These are phyloP conservation scores for Rhagophthalmus giganteus DNA, from an alignment of 2,888 invertebrate species.

Conservation along the genomic window DNA sequence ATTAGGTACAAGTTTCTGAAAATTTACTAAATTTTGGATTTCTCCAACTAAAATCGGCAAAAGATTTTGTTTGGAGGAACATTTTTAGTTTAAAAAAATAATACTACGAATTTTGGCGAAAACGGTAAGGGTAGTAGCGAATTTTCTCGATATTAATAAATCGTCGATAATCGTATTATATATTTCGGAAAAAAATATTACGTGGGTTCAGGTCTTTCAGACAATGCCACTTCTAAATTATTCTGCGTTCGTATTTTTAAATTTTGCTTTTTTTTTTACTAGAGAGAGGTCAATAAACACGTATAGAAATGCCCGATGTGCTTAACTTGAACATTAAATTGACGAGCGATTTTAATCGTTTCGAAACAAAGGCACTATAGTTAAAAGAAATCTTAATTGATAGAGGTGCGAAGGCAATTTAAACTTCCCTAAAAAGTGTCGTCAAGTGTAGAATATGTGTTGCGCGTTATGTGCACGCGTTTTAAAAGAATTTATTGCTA, in stretches of 20 bases:
- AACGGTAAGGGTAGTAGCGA: no score
- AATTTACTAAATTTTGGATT: no score
- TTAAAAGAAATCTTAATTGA: conserved; percentile 9
- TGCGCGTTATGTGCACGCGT: conserved; percentile 9
- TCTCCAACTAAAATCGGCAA: no score
- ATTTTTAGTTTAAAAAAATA: no score
- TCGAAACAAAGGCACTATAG: neutral
- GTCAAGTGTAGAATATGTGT: conserved; percentile 10
- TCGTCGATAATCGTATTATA: no score
- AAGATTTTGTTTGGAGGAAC: no score
- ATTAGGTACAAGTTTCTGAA: no score
- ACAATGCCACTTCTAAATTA: no score
- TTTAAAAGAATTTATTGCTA: conserved; percentile 6
- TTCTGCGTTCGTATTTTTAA: neutral
- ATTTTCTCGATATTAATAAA: no score
- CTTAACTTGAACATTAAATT: neutral
- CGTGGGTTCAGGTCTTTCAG: neutral
- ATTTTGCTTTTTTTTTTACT: neutral
- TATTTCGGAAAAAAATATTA: no score
- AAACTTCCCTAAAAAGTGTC: conserved; percentile 11
- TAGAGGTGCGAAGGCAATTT: conserved; percentile 12
- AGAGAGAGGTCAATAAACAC: no score
- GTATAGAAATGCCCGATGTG: neutral
- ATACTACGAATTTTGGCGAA: no score
- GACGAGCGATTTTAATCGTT: neutral